Base-by-base conservation (phyloP, 2,113 vertebrate species). In the Alexandromys fortis region DNA sequence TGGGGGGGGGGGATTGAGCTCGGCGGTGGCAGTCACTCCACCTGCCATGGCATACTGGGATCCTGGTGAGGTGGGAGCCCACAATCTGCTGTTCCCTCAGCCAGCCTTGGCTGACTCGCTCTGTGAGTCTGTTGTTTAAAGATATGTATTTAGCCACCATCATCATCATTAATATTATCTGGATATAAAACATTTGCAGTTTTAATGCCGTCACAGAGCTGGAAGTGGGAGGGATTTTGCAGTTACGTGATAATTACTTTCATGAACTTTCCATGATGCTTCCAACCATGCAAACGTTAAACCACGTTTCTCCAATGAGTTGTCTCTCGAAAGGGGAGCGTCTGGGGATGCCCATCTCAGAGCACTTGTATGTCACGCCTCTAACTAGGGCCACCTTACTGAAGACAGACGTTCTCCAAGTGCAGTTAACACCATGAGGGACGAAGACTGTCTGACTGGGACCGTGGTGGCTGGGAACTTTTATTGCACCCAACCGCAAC, bases 71-170 rank as follows among this genome's bases (percentile, higher is more conserved):
- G 72, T 63, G 33, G 86, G 91, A 76, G 87, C 73, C 45, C 28
- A 21, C 79, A 94, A 73, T 89, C 86, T 94, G 91, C 86, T 75
- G 11, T 90, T 89, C 65, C 86, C 77, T 86, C 86, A 75, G 26
- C 42, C 91, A 16, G 19, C 49, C 87, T 90, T 95, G 94, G 90
- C 93, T 78, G 61, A 76, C 61, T 86, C 67, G n/a, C 91, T 82
- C 83, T 82, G 61, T 65, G 76, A 92, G 77, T 92, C 81, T 97
- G 85, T 93, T 93, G n/a, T 94, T 94, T 93, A 97, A 96, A 95
- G 86, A 58, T 67, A 94, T 35, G 89, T 89, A 90, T 81, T 92
- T 94, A 93, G 94, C 95, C 75, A 58, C 22, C 96, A 76, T 81
- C 92, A 77, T 68, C 94, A 49, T 82, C 91, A 28, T 94, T 89